Percentiles rank a stretch among this genome's conserved stretches.
Evolutionary conservation across 2,888 invertebrate species (phyloP).

Genomic region (Abscondita cerata): DNA sequence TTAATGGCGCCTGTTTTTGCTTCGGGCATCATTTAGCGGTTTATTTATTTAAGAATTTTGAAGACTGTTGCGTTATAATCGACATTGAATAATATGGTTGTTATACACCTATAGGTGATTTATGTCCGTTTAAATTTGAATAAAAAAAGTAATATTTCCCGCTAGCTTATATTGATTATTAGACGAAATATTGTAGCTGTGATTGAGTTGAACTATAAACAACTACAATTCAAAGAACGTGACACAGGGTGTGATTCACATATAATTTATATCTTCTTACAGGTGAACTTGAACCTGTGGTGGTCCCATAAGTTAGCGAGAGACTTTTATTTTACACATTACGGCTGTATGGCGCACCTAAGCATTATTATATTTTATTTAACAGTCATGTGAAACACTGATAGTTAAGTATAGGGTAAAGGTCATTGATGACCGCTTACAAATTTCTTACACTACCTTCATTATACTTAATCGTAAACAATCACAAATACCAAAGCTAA

Average conservation of each 20-base stretch:
- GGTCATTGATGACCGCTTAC: constrained; percentile 24
- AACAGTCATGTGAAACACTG: constrained; percentile 22
- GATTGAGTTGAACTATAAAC: constrained; percentile 18
- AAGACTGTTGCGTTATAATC: constrained; percentile 17
- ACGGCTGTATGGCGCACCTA: constrained; percentile 46
- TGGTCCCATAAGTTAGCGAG: constrained; percentile 49
- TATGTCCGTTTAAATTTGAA: background rate
- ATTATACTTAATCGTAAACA: too few relatives aligned
- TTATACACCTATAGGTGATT: background rate
- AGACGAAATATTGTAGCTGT: background rate
- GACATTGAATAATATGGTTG: constrained; percentile 17
- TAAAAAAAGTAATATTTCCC: background rate
- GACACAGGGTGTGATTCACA: constrained; percentile 46
- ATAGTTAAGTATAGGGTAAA: constrained; percentile 16
- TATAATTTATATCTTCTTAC: constrained; percentile 48
- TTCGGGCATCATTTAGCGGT: constrained; percentile 38
- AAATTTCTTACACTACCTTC: constrained; percentile 12
- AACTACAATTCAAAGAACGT: constrained; percentile 36
- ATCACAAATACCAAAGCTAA: too few relatives aligned
- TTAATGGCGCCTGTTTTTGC: constrained; percentile 40
- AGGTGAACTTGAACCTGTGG: constrained; percentile 49
- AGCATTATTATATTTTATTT: constrained; percentile 42
- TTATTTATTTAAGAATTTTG: constrained; percentile 31
- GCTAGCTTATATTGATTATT: background rate
- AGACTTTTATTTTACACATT: constrained; percentile 51